phyloP scores from a whole-genome alignment of 2,888 invertebrate species.

The Barypeithes pellucidus region DNA sequence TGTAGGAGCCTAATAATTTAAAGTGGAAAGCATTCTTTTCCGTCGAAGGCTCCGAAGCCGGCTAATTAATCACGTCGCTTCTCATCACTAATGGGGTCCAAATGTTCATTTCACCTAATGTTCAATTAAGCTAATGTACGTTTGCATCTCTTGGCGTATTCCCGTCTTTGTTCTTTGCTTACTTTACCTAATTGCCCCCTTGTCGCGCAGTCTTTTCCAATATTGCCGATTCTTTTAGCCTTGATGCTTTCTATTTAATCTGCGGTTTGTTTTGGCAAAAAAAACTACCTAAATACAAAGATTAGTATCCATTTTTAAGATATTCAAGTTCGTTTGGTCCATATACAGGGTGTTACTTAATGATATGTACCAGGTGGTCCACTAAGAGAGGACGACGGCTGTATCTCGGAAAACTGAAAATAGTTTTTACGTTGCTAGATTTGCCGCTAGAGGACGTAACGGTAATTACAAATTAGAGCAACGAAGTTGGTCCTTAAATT shows the following conservation, averaged over 20 bases:
- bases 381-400: too few relatives aligned
- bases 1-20: constrained; percentile 58
- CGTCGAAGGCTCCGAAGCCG: constrained; percentile 61
- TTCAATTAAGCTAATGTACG: constrained; percentile 73
- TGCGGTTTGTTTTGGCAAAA: not conserved
- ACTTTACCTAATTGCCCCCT: constrained; percentile 70
- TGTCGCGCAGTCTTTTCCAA: constrained; percentile 33
- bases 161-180: constrained; percentile 65
- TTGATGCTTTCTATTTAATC: constrained; percentile 10
- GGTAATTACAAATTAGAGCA: too few relatives aligned
- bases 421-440: too few relatives aligned
- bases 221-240: constrained; percentile 30
- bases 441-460: too few relatives aligned
- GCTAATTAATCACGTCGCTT: constrained; percentile 70
- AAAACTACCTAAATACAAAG: too few relatives aligned
- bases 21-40: constrained; percentile 63
- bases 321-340: too few relatives aligned
- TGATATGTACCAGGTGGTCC: too few relatives aligned
- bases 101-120: constrained; percentile 72
- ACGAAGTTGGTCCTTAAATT: too few relatives aligned
- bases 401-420: too few relatives aligned
- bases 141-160: constrained; percentile 68
- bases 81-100: constrained; percentile 70
- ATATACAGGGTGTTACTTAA: too few relatives aligned
- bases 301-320: too few relatives aligned